phyloP scores from a whole-genome alignment of 2,888 invertebrate species.

The Athrips mouffetella region DNA sequence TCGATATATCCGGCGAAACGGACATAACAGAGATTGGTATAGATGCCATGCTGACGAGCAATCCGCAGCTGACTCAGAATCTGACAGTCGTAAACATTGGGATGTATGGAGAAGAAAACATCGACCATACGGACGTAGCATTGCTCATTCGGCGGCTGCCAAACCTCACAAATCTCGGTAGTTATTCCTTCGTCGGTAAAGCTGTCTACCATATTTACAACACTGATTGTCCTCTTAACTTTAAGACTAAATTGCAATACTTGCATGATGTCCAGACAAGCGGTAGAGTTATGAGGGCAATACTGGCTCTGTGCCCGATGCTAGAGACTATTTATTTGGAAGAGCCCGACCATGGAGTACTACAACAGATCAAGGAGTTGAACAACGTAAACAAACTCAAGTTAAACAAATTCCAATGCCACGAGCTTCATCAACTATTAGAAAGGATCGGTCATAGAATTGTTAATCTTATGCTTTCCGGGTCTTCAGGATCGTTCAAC shows the following conservation, averaged over 20 bases:
- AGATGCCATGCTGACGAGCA: constrained; percentile 73
- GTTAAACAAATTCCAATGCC: constrained; percentile 79
- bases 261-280: constrained; percentile 82
- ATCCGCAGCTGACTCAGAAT: constrained; percentile 72
- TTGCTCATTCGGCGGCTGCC: constrained; percentile 80
- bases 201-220: constrained; percentile 77
- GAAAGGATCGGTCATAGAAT: constrained; percentile 76
- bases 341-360: constrained; percentile 76
- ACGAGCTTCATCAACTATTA: constrained; percentile 78
- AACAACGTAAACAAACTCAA: constrained; percentile 76
- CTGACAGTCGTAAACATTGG: constrained; percentile 82
- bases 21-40: constrained; percentile 82
- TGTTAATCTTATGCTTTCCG: constrained; percentile 77
- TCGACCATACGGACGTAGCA: constrained; percentile 82
- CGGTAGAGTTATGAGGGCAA: constrained; percentile 77
- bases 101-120: constrained; percentile 83
- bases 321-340: constrained; percentile 82
- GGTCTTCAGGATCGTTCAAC: constrained; percentile 77
- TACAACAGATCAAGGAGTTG: constrained; percentile 70
- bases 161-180: constrained; percentile 81
- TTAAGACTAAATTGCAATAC: constrained; percentile 82
- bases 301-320: constrained; percentile 79
- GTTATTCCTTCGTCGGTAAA: constrained; percentile 83
- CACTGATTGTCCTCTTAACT: constrained; percentile 70
- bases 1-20: constrained; percentile 85